Evolutionary conservation across 2,888 invertebrate species (phyloP), one percentile per base, ranked within the genome.

Genomic region (Anticlea derivata): DNA sequence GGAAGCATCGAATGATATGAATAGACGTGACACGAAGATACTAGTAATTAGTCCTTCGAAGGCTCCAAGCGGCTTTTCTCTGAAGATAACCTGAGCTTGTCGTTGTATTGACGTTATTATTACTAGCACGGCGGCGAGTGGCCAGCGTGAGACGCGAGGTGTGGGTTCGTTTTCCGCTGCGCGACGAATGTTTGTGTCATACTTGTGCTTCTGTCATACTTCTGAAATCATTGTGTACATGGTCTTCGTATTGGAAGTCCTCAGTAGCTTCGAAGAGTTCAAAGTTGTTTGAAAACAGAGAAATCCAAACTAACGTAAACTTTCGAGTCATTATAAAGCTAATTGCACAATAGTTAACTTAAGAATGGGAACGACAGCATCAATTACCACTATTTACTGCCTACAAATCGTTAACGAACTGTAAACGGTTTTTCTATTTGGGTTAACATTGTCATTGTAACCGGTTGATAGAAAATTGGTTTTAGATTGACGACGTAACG

Each of bases 371-470:
- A 55, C 54, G 49, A 47, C 39, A 20, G 49, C 60, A 53, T 54
- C 60, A 58, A 52, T 61, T 54, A 63, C 64, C 45, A 63, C 60
- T 60, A 65, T 70, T 65, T 68, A 68, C 60, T 45, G 55, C 40
- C 55, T 34, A 55, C 55, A 37, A 55, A 46, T 55, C 55, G 61
- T 62, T 63, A 66, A 66, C 59, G 48, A 60, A 47, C 63, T 60
- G 46, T 62, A 46, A 70, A 70, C 61, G 53, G 50, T 64, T 65
- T 62, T 58, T 48, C 61, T 65, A 69, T 63, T 65, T 58, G 64
- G 60, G 48, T 64, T 63, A 61, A 60, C 61, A 65, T 65, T 61
- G 61, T 59, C 52, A 56, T 56, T 55, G 51, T 33, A 55, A 58
- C 61, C 56, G 55, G 61, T 55, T 13, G 11, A 43, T 30, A 38